Evolutionary conservation across 1,140 invertebrate genomes (phyloP).

Genomic region (Gryllus bimaculatus): DNA sequence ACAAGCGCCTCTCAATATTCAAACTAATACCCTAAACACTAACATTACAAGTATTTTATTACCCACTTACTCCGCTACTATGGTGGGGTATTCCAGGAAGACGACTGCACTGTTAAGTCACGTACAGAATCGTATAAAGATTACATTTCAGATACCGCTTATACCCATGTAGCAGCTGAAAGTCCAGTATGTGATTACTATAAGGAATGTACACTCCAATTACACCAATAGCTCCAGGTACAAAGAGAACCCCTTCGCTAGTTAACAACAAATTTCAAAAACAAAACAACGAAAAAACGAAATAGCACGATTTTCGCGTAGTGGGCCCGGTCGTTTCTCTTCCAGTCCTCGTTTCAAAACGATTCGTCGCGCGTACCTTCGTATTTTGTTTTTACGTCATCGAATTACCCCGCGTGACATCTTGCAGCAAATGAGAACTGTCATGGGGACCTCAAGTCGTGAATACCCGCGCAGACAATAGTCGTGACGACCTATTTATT

Average conservation of each 20-base stretch:
- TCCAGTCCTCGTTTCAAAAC: neutral
- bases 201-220: neutral
- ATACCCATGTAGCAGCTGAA: neutral
- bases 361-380: neutral
- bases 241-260: neutral
- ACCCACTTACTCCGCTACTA: too few species aligned
- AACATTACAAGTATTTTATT: too few species aligned
- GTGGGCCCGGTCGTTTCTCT: neutral
- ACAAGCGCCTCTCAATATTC: too few species aligned
- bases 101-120: too few species aligned
- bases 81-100: too few species aligned
- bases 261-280: neutral
- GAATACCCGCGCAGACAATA: neutral
- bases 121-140: neutral
- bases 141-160: neutral
- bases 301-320: too few species aligned
- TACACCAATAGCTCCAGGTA: neutral
- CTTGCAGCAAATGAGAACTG: neutral
- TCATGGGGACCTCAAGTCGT: neutral
- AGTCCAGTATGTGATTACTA: neutral
- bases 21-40: too few species aligned
- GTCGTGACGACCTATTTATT: neutral
- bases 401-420: neutral
- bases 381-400: neutral
- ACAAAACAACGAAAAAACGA: neutral